These are phyloP conservation scores for Thermophis baileyi DNA, from an alignment of 2,113 vertebrate genomes.

Conservation along the genomic window DNA sequence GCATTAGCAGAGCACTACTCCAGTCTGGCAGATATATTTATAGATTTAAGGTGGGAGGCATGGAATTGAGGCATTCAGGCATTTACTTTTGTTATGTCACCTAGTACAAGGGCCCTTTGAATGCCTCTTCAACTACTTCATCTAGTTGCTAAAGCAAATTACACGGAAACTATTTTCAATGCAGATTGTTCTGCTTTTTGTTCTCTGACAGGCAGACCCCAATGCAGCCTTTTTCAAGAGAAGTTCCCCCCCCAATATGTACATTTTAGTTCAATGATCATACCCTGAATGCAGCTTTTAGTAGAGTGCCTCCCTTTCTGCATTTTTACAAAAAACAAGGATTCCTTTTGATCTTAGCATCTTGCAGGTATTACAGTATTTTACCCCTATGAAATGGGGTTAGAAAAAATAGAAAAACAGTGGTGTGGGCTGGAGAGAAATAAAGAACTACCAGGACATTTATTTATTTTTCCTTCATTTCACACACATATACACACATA, in stretches of 20 bases:
- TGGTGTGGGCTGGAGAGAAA: background rate
- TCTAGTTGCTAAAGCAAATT: background rate
- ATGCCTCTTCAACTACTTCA: background rate
- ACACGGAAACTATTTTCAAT: background rate
- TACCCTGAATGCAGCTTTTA: background rate
- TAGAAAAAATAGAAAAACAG: background rate
- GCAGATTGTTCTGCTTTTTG: background rate
- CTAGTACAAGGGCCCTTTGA: background rate
- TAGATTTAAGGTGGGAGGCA: background rate
- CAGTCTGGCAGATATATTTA: background rate
- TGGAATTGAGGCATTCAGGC: background rate
- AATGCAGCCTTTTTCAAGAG: background rate
- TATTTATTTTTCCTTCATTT: slow-evolving; percentile 44
- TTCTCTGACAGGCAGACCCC: background rate
- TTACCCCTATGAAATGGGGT: background rate
- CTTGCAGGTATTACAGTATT: background rate
- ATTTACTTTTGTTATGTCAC: background rate
- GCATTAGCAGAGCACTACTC: background rate
- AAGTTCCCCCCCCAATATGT: rapidly evolving
- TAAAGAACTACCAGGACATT: background rate
- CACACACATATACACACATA: background rate
- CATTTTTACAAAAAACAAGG: background rate
- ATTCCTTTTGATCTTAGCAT: background rate
- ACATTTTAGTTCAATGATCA: background rate
- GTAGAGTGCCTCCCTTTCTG: background rate